Percentiles rank a stretch among this genome's conserved stretches.
These are phyloP conservation scores for Dysdera silvatica DNA, from an alignment of 1,140 invertebrate genomes.

Conservation along the genomic window DNA sequence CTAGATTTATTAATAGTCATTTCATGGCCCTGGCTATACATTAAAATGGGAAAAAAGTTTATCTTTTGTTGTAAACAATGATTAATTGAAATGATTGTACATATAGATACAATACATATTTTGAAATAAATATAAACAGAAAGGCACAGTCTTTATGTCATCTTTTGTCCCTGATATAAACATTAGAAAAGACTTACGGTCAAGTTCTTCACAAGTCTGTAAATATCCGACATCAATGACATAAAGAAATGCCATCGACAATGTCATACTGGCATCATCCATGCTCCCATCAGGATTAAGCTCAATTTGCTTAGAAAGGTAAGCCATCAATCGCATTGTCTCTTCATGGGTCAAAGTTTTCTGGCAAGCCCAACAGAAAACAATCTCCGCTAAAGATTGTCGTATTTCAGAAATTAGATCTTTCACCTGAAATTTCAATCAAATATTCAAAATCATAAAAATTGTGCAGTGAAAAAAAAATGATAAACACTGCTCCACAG, in stretches of 20 bases:
- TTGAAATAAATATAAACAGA: no score
- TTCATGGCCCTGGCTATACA: no score
- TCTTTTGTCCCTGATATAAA: no score
- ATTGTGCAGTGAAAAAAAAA: no score
- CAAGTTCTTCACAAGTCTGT: conserved; percentile 55
- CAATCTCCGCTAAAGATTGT: conserved; percentile 68
- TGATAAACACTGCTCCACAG: no score
- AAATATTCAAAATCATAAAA: no score
- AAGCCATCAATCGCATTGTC: conserved; percentile 47
- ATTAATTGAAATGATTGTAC: no score
- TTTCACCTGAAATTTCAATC: conserved; percentile 59
- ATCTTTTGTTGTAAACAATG: no score
- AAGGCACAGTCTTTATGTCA: no score
- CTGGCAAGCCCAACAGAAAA: conserved; percentile 82
- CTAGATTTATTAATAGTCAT: no score
- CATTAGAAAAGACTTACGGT: conserved; percentile 39
- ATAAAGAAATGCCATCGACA: conserved; percentile 75
- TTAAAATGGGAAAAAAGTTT: no score
- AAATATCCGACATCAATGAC: conserved; percentile 69
- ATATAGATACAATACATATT: no score
- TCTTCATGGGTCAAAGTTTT: conserved; percentile 56
- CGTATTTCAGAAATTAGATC: conserved; percentile 69
- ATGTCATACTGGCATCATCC: conserved; percentile 64
- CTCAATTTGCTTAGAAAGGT: conserved; percentile 44
- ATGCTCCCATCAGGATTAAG: conserved; percentile 48